Evolutionary conservation across 2,797 vertebrate genomes (phyloP), one percentile per base, ranked within the genome.

Genomic region (Ptychadena robeensis): DNA sequence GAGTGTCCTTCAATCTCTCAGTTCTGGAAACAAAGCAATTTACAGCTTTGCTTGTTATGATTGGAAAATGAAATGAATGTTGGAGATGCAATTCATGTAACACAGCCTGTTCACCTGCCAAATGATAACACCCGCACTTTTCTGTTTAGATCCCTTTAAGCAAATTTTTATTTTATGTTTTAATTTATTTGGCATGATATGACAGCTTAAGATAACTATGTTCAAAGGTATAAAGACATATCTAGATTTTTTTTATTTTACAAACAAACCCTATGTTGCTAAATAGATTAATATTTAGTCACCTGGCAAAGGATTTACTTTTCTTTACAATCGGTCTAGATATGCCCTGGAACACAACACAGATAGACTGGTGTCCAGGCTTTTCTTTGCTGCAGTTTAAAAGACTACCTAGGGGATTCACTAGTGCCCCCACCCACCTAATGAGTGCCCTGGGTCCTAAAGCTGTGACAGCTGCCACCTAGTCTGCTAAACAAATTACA

Each of bases 21-120:
- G 27, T 70, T 63, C 48, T 40, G 32, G 18, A 79, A 79, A 70
- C 66, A 79, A 79, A 63, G 66, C 15, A 69, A 70, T 69, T 69
- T 79, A 25, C 65, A 69, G 10, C 34, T 63, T 61, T 79, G 34
- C 67, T 61, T 70, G 27, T 79, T 61, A 37, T 22, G 53, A 79
- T 59, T 69, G 25, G 15, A 59, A 66, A 32, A 32, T 32, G 34
- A 68, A 67, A 66, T 25, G 11, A 38, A 12, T n/a, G 3, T 34
- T 78, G 22, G 61, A 80, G 27, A 63, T 59, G 67, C 9, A 38
- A 70, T 40, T 10, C 25, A 5, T 38, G 35, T 1, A 71, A 31
- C 2, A 10, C 27, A 30, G 1, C 25, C 11, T 10, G 31, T 61
- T 35, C 7, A 37, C 27, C n/a, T 63, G 73, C 44, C 44, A 53